Evolutionary conservation across 2,888 invertebrate genomes (phyloP).

Genomic region (Melipona bicolor): DNA sequence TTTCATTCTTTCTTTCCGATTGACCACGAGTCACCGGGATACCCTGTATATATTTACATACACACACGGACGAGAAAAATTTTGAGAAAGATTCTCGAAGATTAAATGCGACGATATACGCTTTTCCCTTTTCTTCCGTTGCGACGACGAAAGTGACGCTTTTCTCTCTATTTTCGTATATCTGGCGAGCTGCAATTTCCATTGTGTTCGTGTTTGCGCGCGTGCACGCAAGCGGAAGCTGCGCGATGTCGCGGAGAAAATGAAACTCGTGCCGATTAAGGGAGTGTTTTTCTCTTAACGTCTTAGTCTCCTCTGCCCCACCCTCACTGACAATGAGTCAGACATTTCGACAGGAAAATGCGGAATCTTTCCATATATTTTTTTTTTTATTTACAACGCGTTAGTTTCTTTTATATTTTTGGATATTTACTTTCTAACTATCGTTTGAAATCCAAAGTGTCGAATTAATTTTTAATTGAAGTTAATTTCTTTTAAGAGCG

Average conservation of each 20-base stretch:
- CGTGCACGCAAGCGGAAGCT: neutral
- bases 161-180: constrained; percentile 15
- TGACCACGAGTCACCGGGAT: too few species aligned
- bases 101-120: constrained; percentile 46
- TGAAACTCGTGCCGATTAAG: constrained; percentile 26
- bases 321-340: constrained; percentile 1
- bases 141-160: neutral
- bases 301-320: neutral
- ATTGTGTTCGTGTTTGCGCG: constrained; percentile 11
- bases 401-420: neutral
- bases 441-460: too few species aligned
- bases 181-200: constrained; percentile 42
- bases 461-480: too few species aligned
- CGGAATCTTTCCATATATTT: neutral
- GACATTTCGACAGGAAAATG: neutral
- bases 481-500: too few species aligned
- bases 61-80: too few species aligned
- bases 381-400: neutral
- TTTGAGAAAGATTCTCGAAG: constrained; percentile 6
- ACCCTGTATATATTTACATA: neutral
- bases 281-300: constrained; percentile 5
- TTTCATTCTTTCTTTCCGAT: too few species aligned
- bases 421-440: too few species aligned
- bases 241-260: constrained; percentile 13
- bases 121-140: neutral